Evolutionary conservation across 2,113 vertebrate species (phyloP), one percentile per base, ranked within the genome.

Genomic region (Pipa parva): DNA sequence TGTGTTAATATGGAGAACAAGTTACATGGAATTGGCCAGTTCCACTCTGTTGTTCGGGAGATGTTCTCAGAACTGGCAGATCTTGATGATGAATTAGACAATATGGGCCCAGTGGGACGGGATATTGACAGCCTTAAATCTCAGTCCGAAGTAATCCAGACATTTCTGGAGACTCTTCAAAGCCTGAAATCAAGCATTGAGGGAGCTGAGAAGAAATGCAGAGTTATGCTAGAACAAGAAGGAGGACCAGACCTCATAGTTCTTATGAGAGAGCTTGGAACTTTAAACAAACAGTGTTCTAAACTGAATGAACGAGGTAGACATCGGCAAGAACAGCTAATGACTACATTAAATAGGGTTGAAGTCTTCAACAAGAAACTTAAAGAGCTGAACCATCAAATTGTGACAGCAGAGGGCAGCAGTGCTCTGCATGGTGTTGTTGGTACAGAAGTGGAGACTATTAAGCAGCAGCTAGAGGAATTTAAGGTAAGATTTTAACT

Each of bases 51-150:
- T 3, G 93, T 98, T 6, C 91, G 95, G 12, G 95, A 99, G 54
- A 88, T 98, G 79, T 99, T 99, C 79, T 96, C 95, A 0, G 91
- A 93, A 0, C 83, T 99, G 28, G 89, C 95, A 0, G 96, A 99
- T 72, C 85, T 99, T 0, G 97, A 99, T 0, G 96, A 99, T 7
- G 96, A 98, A 51, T 85, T 99, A 5, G 97, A 99, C 75, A 84
- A 90, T 55, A 90, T 97, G 85, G 89, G 94, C 61, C 87, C 97
- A 2, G 90, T 93, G 0, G 94, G 92, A 2, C 91, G 96, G 0
- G 95, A 98, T 31, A 79, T 86, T 0, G 97, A 99, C 79, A 94
- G 93, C 21, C 89, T 99, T 15, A 94, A 93, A 67, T 99, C 96
- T 1, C 97, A 99, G 76, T 87, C 92, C 0, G 96, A 99, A 31